phyloP scores from a whole-genome alignment of 2,113 vertebrate genomes.

The Axis porcinus region DNA sequence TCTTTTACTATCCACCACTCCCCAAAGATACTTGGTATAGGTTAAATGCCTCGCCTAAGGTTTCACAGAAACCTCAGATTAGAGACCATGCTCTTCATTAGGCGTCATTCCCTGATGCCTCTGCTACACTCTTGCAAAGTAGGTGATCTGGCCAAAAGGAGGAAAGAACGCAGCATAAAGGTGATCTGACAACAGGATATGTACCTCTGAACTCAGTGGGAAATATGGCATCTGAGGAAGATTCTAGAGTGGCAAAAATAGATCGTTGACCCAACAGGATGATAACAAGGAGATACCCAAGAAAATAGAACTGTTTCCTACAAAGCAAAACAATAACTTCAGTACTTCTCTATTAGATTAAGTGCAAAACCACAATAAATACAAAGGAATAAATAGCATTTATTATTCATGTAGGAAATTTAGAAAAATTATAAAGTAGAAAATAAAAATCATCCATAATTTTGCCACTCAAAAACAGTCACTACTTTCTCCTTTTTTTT shows the following conservation, averaged over 20 bases:
- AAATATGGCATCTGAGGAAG: not conserved
- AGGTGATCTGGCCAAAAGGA: not conserved
- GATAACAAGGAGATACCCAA: not conserved
- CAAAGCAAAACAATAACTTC: not conserved
- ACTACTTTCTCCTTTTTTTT: not conserved
- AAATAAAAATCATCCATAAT: not conserved
- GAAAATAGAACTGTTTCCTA: not conserved
- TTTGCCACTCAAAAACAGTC: not conserved
- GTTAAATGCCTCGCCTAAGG: not conserved
- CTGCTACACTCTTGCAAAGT: not conserved
- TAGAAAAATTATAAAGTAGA: constrained; percentile 1
- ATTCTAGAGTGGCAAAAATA: not conserved
- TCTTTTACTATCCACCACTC: not conserved
- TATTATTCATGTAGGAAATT: not conserved
- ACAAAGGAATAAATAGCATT: not conserved
- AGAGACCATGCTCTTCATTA: not conserved
- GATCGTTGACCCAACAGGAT: not conserved
- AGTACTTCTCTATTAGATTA: not conserved
- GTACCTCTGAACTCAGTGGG: not conserved
- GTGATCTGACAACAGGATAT: not conserved
- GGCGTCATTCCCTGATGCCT: not conserved
- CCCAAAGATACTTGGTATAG: not conserved
- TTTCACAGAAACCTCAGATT: not conserved
- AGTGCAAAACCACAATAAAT: not conserved
- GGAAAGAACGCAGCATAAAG: not conserved